A percentile compares a stretch with the other conserved stretches of the same genome.
phyloP scores from a whole-genome alignment of 2,888 invertebrate genomes.

The Rhogogaster chlorosoma region DNA sequence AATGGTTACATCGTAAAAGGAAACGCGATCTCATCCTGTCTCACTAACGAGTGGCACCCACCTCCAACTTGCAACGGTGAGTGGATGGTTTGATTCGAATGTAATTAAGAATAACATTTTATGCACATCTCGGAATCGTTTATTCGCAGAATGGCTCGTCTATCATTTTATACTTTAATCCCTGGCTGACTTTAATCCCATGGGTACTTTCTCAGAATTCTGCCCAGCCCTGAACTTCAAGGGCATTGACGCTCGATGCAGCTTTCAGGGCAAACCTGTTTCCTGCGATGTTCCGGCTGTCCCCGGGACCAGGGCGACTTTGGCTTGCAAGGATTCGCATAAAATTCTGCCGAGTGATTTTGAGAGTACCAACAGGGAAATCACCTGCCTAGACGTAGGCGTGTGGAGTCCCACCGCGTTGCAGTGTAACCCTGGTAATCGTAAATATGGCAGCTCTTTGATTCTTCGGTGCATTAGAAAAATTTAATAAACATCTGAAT shows the following conservation, averaged over 20 bases:
- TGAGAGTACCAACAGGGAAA: slow-evolving; percentile 64
- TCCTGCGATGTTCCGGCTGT: slow-evolving; percentile 61
- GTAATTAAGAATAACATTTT: too few species aligned
- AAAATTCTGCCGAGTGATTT: slow-evolving; percentile 61
- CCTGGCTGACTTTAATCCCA: neutral
- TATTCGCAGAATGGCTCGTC: neutral
- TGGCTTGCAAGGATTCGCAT: slow-evolving; percentile 66
- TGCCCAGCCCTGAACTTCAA: slow-evolving; percentile 60
- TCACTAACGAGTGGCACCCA: too few species aligned
- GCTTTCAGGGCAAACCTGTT: slow-evolving; percentile 57
- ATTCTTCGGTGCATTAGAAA: neutral
- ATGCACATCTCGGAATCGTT: neutral
- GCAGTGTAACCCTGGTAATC: slow-evolving; percentile 63
- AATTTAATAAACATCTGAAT: neutral
- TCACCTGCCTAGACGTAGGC: slow-evolving; percentile 62
- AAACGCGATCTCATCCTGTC: too few species aligned
- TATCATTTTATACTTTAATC: neutral
- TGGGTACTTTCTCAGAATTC: slow-evolving; percentile 56
- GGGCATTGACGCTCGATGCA: slow-evolving; percentile 63
- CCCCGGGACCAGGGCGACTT: slow-evolving; percentile 63
- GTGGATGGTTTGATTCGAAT: too few species aligned
- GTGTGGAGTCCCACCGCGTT: slow-evolving; percentile 62
- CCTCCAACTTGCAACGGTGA: too few species aligned
- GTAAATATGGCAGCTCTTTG: neutral
- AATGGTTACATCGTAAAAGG: too few species aligned